Base-by-base conservation (phyloP, 2,797 vertebrate species). In the Ataeniobius toweri region DNA sequence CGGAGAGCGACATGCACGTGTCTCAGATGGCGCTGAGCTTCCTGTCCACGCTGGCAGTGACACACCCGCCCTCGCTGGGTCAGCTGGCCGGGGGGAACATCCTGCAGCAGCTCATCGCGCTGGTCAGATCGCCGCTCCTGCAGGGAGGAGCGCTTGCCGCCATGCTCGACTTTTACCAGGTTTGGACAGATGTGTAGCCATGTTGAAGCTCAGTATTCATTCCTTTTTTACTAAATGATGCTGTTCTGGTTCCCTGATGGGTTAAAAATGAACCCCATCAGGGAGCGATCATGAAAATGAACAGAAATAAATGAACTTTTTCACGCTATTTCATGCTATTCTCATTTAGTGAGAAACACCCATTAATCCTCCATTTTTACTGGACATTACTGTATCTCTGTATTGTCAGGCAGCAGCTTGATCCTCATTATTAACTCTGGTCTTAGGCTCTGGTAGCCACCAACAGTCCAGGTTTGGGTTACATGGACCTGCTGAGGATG, bases 21-120 rank as follows among this genome's bases (percentile, higher is more conserved):
- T 99, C 98, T 0, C 98, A 99, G 94, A 99, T 99, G 97, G 98
- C 98, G 74, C 97, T 99, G 91, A 98, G 97, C 93, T 99, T 99
- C 92, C 95, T 99, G 85, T 99, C 98, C 82, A 99, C 98, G 0
- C 94, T 99, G 90, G 98, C 98, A 56, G 97, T 97, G 80, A 98
- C 98, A 2, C 98, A 99, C 94, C 98, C 98, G 65, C 97, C 98
- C n/a, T 97, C 98, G 13, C 94, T 99, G 76, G 96, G 97, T 26
- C 98, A 98, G 95, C 97, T 99, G 87, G 98, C 97, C 71, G 97
- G 97, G 12, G 97, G 92, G 0, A 91, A 97, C 86, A 99, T 99
- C 93, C 96, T 99, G 53, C 95, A 96, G 77, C 97, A 99, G 95
- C 98, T 99, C 81, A 99, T 99, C 77, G 94, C 96, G 6, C 94